Base-by-base conservation (phyloP, 2,888 invertebrate species). In the Alloscopus bannaensis region DNA sequence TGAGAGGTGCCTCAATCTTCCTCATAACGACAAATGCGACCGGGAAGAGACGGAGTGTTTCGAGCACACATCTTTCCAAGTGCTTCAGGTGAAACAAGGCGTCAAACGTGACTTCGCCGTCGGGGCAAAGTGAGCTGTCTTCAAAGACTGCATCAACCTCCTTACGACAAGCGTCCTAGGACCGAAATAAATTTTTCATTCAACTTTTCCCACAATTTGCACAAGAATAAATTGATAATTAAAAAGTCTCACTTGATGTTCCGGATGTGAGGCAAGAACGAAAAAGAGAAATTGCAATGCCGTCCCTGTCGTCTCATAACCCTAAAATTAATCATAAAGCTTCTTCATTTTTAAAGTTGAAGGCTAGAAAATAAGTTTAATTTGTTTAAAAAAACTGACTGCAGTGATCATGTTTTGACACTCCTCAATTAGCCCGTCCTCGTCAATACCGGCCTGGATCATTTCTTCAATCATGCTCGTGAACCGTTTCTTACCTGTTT, bases 81-180 rank as follows among this genome's bases (percentile, higher is more conserved):
- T 70, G 20, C 31, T 70, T 70, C 13, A 70, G 42, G 16, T 45
- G 20, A 13, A 47, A 18, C 20, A 60, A n/a, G 11, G 36, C 36
- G 2, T 52, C 47, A 24, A 29, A 47, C 29, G 18, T 31, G 2
- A 70, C 3, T 29, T 60, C 31, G 0, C 57, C 70, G 20, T 60
- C 42, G 26, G 57, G 40, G 31, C 69, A 55, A 18, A 69, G 47
- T 65, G 29, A 26, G 18, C 28, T 42, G 16, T 59, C 29, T 1
- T 45, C 47, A 60, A 70, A 70, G 6, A 70, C 31, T 47, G 16
- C 8, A 22, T 70, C 70, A 11, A 59, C 60, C 36, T 70, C 70
- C 24, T 28, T 31, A n/a, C 31, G 24, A 18, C 70, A 60, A 2
- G 18, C 18, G 11, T 55, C 16, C 62, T 62, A 62, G 8, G 11